Conservation (phyloP, 2,797 vertebrate species). For the Hylomyscus alleni region DNA sequence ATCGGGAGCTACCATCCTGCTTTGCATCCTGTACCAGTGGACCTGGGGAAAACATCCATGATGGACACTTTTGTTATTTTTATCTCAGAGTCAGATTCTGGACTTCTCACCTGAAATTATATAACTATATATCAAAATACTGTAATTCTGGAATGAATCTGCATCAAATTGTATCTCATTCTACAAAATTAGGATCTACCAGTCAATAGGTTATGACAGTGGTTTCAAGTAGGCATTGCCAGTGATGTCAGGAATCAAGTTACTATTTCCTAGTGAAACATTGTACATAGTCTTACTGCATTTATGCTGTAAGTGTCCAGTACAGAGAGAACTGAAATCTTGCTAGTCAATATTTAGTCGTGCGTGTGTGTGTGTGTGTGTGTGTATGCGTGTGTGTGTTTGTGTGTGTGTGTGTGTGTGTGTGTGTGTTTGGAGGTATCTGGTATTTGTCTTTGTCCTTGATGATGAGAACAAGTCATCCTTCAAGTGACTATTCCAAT, state of each 20-base stretch:
- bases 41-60: neutral
- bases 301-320: conserved; percentile 80
- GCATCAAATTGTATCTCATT: conserved; percentile 39
- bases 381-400: neutral
- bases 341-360: conserved; percentile 82
- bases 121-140: neutral
- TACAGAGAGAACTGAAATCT: conserved; percentile 71
- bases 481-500: conserved; percentile 81
- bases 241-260: conserved; percentile 51
- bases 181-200: neutral
- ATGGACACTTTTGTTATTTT: neutral
- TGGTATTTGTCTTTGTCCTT: conserved; percentile 44
- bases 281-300: conserved; percentile 24
- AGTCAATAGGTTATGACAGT: neutral
- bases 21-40: neutral
- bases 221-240: conserved; percentile 53
- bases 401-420: neutral
- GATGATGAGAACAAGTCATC: conserved; percentile 85
- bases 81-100: neutral
- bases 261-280: conserved; percentile 46
- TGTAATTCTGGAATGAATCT: conserved; percentile 7
- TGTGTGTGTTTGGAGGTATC: neutral
- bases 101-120: neutral
- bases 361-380: neutral
- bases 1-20: neutral